Evolutionary conservation across 2,797 vertebrate species (phyloP).

Genomic region (Eulemur albifrons): DNA sequence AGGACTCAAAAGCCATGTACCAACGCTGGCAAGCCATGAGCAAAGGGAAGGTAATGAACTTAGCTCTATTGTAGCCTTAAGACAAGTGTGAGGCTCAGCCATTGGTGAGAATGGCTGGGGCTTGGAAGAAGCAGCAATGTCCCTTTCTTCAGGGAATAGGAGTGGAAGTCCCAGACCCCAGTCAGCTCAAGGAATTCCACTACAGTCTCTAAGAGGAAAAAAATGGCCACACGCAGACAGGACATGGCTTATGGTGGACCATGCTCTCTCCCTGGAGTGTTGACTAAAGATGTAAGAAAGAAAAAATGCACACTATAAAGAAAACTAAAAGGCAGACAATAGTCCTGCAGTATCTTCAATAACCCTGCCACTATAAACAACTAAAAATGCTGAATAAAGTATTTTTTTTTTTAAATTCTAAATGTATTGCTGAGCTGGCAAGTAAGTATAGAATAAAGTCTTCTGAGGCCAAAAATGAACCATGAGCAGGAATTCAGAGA

Average conservation of each 20-base stretch:
- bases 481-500: neutral
- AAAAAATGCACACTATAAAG: conserved; percentile 9
- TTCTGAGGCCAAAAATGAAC: conserved; percentile 20
- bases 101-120: neutral
- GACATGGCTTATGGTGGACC: neutral
- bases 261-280: neutral
- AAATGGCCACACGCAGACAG: neutral
- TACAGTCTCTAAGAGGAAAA: neutral
- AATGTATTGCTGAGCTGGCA: conserved; percentile 16
- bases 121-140: neutral
- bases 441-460: conserved; percentile 20
- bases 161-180: neutral
- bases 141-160: neutral
- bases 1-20: neutral
- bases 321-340: conserved; percentile 28
- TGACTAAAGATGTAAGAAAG: neutral
- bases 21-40: neutral
- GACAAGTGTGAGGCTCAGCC: neutral
- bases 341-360: neutral
- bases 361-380: neutral
- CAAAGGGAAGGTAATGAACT: conserved; percentile 6
- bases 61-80: neutral
- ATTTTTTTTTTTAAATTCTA: neutral
- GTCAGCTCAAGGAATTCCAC: neutral
- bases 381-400: conserved; percentile 41